Percentiles rank a stretch among this genome's conserved stretches.
phyloP scores from a whole-genome alignment of 2,797 vertebrate genomes.

The Ptychobarbus kaznakovi region DNA sequence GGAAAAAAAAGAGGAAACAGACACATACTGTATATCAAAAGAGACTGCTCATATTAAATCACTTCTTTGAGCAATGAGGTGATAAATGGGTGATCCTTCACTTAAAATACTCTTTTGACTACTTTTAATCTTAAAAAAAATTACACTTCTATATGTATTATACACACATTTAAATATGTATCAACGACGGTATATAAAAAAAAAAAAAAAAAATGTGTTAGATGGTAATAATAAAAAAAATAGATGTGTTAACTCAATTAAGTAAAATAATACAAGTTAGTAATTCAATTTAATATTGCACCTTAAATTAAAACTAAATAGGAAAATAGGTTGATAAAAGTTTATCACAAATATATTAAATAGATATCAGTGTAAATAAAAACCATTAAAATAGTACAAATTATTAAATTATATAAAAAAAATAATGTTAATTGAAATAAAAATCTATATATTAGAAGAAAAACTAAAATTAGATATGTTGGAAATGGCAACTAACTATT shows the following conservation, averaged over 20 bases:
- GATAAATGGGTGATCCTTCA: neutral
- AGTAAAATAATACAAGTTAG: neutral
- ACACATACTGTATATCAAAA: neutral
- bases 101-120: neutral
- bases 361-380: too few relatives aligned
- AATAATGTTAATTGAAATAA: too few relatives aligned
- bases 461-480: too few relatives aligned
- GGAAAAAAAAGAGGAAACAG: neutral
- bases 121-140: neutral
- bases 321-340: too few relatives aligned
- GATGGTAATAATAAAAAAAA: neutral
- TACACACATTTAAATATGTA: neutral
- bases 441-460: too few relatives aligned
- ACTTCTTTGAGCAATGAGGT: neutral
- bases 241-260: neutral
- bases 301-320: too few relatives aligned
- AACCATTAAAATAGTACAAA: too few relatives aligned
- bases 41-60: neutral
- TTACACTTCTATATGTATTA: neutral
- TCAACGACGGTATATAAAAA: neutral
- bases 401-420: too few relatives aligned
- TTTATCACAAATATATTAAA: too few relatives aligned
- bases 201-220: neutral
- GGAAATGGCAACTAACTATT: too few relatives aligned
- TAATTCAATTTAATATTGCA: too few relatives aligned